Conservation (phyloP, 2,888 invertebrate species). For the Octodonta nipae region DNA sequence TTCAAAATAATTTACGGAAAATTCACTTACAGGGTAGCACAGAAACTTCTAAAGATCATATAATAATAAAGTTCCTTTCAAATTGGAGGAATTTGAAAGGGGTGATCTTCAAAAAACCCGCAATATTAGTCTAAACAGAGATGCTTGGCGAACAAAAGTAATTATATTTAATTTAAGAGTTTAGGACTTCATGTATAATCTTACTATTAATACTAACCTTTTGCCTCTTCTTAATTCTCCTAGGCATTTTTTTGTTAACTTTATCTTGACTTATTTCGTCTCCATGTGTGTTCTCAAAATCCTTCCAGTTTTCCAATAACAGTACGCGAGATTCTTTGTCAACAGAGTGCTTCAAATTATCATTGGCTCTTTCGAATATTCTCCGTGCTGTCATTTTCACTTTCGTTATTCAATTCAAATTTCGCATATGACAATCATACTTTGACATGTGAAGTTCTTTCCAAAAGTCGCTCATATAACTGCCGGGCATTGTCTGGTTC, state of each 20-base stretch:
- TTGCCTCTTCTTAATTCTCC: conserved; percentile 84
- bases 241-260: conserved; percentile 79
- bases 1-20: too few relatives aligned
- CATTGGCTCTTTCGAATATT: conserved; percentile 82
- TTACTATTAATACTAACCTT: too few relatives aligned
- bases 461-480: conserved; percentile 83
- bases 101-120: too few relatives aligned
- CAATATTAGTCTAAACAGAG: too few relatives aligned
- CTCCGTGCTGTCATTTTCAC: conserved; percentile 52
- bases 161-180: too few relatives aligned
- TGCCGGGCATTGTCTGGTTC: conserved; percentile 79
- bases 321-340: conserved; percentile 88
- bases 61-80: too few relatives aligned
- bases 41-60: too few relatives aligned
- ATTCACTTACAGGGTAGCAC: too few relatives aligned
- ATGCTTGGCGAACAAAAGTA: too few relatives aligned
- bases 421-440: conserved; percentile 97
- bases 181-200: too few relatives aligned
- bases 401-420: conserved; percentile 68
- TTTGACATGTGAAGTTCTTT: conserved; percentile 90
- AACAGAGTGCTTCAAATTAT: conserved; percentile 52
- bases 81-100: too few relatives aligned
- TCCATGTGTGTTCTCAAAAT: conserved; percentile 77
- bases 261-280: conserved; percentile 56
- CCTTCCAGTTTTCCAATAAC: conserved; percentile 89